phyloP scores from a whole-genome alignment of 1,140 invertebrate species.

The Pachypsylla venusta region DNA sequence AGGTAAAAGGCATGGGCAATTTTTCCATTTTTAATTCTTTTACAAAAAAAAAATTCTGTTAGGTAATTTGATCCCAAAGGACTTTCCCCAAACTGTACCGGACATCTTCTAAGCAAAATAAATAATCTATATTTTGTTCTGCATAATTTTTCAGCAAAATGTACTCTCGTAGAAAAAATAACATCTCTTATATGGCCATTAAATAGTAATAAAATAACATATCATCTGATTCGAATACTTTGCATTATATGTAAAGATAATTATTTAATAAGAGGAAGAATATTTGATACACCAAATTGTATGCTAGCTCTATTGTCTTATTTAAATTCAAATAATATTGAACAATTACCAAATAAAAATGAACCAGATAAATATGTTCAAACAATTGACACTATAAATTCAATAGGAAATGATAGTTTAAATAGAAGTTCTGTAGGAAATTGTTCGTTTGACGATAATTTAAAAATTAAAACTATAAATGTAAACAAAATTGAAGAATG shows the following conservation, averaged over 20 bases:
- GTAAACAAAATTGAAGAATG: neutral
- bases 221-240: neutral
- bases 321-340: neutral
- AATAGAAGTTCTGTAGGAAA: neutral
- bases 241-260: neutral
- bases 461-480: neutral
- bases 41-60: no score
- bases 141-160: neutral
- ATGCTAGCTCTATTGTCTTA: neutral
- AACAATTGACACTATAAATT: no score
- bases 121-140: neutral
- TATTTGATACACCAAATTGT: neutral
- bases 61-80: no score
- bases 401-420: neutral
- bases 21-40: neutral
- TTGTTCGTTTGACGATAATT: neutral
- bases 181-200: neutral
- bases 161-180: neutral
- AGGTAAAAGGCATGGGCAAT: neutral
- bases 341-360: no score
- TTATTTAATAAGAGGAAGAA: neutral
- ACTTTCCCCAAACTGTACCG: no score
- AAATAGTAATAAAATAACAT: neutral
- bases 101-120: neutral
- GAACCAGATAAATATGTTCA: no score